A percentile compares a stretch with the other conserved stretches of the same genome.
These are phyloP conservation scores for Anomalospiza imberbis DNA, from an alignment of 2,797 vertebrate genomes.

Conservation along the genomic window DNA sequence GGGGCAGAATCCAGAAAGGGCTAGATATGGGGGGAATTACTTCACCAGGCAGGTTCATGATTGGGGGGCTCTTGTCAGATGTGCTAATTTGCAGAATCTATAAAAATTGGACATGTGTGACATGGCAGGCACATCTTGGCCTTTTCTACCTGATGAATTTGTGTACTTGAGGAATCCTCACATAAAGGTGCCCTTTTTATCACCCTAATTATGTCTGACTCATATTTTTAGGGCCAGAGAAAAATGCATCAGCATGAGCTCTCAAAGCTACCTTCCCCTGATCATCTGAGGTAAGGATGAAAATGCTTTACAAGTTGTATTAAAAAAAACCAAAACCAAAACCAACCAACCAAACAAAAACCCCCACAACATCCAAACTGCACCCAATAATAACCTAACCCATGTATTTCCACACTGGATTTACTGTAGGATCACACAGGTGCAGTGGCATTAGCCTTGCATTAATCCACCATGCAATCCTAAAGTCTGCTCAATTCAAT, in stretches of 20 bases:
- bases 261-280: background rate
- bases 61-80: background rate
- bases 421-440: background rate
- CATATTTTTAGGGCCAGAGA: background rate
- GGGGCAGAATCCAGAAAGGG: background rate
- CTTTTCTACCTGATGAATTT: background rate
- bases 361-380: background rate
- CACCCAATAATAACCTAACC: background rate
- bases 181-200: background rate
- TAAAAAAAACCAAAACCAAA: background rate
- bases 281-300: background rate
- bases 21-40: background rate
- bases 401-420: fast-evolving
- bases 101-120: fast-evolving
- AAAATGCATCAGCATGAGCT: background rate
- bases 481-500: background rate
- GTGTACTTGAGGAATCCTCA: background rate
- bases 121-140: fast-evolving
- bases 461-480: background rate
- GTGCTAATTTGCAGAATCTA: background rate
- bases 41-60: background rate
- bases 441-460: background rate
- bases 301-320: background rate
- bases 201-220: background rate
- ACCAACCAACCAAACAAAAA: background rate